Conservation (phyloP, 2,888 invertebrate species). For the Drosophila eohydei region DNA sequence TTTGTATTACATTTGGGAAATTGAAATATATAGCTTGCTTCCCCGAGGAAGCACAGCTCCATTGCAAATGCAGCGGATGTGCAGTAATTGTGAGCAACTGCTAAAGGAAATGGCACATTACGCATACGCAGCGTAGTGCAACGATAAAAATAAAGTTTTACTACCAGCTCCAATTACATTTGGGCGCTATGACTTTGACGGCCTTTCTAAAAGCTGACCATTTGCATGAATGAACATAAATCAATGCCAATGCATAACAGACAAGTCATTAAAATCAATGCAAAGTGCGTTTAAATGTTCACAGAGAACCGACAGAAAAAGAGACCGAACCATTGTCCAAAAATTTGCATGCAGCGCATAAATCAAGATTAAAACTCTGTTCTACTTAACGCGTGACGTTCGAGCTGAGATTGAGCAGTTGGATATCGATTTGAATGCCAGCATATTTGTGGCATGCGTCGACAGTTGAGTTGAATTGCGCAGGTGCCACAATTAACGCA, state of each 20-base stretch:
- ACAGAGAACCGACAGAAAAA: constrained; percentile 20
- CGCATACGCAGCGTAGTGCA: constrained; percentile 65
- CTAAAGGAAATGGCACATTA: constrained; percentile 58
- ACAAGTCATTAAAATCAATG: constrained; percentile 69
- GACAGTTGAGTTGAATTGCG: constrained; percentile 42
- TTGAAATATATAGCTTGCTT: constrained; percentile 39
- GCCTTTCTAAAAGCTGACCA: constrained; percentile 54
- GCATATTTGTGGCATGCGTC: constrained; percentile 64
- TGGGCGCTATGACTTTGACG: constrained; percentile 21
- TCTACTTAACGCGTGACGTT: constrained; percentile 61
- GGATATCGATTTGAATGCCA: constrained; percentile 14
- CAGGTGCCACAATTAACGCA: constrained; percentile 72
- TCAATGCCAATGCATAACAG: constrained; percentile 65
- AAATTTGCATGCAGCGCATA: constrained; percentile 72
- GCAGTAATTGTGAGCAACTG: constrained; percentile 3
- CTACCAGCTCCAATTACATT: constrained; percentile 49
- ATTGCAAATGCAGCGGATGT: constrained; percentile 30
- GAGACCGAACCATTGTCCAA: constrained; percentile 65
- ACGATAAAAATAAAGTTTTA: constrained; percentile 9
- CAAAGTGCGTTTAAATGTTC: constrained; percentile 73
- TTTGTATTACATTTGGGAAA: constrained; percentile 45
- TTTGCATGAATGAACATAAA: constrained; percentile 48
- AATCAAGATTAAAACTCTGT: constrained; percentile 72
- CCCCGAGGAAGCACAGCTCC: constrained; percentile 25
- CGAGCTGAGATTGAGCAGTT: constrained; percentile 8